These are phyloP conservation scores for Trachymyrmex cornetzi DNA, from an alignment of 1,140 invertebrate species.

Conservation along the genomic window DNA sequence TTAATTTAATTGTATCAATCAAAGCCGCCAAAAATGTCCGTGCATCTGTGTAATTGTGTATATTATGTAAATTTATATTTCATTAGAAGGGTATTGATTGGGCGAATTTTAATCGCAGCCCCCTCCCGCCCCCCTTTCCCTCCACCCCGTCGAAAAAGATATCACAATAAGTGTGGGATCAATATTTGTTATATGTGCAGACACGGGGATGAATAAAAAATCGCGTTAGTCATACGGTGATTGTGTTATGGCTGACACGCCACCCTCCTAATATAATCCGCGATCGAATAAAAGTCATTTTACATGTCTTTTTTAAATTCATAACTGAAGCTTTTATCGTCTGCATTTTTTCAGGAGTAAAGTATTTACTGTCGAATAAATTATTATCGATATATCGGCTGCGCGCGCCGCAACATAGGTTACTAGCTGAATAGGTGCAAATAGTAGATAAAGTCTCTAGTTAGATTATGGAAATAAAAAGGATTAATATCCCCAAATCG, in stretches of 20 bases:
- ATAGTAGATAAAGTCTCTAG: slow-evolving; percentile 18
- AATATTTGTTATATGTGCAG: slow-evolving; percentile 56
- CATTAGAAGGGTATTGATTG: slow-evolving; percentile 56
- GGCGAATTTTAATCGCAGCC: slow-evolving; percentile 45
- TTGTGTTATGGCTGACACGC: slow-evolving; percentile 44
- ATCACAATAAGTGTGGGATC: slow-evolving; percentile 55
- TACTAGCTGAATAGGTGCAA: background rate
- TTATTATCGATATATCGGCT: slow-evolving; percentile 36
- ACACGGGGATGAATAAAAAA: slow-evolving; percentile 54
- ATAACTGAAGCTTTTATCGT: slow-evolving; percentile 32
- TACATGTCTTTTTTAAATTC: slow-evolving; percentile 50
- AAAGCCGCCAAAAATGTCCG: slow-evolving; percentile 43
- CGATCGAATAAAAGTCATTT: slow-evolving; percentile 60
- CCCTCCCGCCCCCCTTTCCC: background rate
- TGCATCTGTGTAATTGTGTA: background rate
- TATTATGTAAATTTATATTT: slow-evolving; percentile 64
- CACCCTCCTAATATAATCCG: slow-evolving; percentile 57
- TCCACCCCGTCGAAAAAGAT: slow-evolving; percentile 24
- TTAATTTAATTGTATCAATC: slow-evolving; percentile 57
- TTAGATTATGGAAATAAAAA: slow-evolving; percentile 47
- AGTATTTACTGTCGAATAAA: slow-evolving; percentile 17
- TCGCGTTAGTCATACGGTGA: slow-evolving; percentile 44
- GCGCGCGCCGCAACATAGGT: background rate
- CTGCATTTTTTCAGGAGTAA: slow-evolving; percentile 9
- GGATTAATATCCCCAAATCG: slow-evolving; percentile 19